These are phyloP conservation scores for Campoletis raptor DNA, from an alignment of 2,888 invertebrate genomes.

Conservation along the genomic window DNA sequence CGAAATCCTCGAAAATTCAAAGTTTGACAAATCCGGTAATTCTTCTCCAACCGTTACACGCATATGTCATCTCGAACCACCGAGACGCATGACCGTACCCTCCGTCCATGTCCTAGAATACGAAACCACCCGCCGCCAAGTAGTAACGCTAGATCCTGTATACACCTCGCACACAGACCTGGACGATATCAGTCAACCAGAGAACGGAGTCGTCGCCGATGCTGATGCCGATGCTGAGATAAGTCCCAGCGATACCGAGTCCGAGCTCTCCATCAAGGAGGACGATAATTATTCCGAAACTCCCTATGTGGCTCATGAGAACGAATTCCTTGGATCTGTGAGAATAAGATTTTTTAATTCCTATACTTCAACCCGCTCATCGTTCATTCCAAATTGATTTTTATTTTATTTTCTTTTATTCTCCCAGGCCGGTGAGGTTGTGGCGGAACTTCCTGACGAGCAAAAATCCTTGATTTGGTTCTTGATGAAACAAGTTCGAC, in stretches of 20 bases:
- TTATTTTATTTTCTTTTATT: background rate
- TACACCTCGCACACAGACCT: slow-evolving; percentile 87
- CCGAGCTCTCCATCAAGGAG: slow-evolving; percentile 87
- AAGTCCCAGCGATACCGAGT: slow-evolving; percentile 87
- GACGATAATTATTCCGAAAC: slow-evolving; percentile 84
- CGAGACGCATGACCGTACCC: slow-evolving; percentile 81
- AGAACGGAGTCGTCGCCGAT: slow-evolving; percentile 87
- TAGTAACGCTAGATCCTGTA: slow-evolving; percentile 84
- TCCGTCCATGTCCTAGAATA: slow-evolving; percentile 80
- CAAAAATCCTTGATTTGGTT: slow-evolving; percentile 98
- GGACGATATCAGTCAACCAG: slow-evolving; percentile 90
- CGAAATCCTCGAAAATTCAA: slow-evolving; percentile 54
- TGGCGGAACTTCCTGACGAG: slow-evolving; percentile 97
- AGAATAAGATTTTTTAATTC: slow-evolving; percentile 71
- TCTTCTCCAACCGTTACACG: background rate
- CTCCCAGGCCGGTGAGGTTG: slow-evolving; percentile 91
- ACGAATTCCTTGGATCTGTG: slow-evolving; percentile 86
- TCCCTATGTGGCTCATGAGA: slow-evolving; percentile 86
- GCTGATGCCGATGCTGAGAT: slow-evolving; percentile 86
- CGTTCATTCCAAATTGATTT: background rate
- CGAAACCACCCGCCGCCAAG: slow-evolving; percentile 80
- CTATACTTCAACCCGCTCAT: background rate
- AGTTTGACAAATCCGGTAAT: slow-evolving; percentile 39
- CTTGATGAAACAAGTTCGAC: slow-evolving; percentile 96
- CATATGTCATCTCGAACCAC: slow-evolving; percentile 54